A percentile compares a stretch with the other conserved stretches of the same genome.
Conservation (phyloP, 2,797 vertebrate genomes). For the Lindbergichthys nudifrons region DNA sequence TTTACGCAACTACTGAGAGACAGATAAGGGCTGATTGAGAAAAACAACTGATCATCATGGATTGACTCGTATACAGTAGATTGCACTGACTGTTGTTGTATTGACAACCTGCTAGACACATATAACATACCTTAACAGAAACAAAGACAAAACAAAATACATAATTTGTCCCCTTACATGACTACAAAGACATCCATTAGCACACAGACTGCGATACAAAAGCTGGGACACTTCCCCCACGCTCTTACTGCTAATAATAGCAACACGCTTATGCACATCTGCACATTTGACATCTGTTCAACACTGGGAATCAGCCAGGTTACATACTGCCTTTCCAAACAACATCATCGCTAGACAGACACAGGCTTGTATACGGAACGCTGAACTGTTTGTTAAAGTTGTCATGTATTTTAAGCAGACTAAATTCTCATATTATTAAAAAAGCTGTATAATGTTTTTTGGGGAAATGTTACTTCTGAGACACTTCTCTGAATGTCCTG, state of each 20-base stretch:
- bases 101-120: conserved; percentile 3
- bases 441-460: neutral
- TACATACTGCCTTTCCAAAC: conserved; percentile 48
- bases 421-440: neutral
- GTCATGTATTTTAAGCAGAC: neutral
- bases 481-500: neutral
- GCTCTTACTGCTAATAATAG: conserved; percentile 79
- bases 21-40: conserved; percentile 49
- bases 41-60: conserved; percentile 51
- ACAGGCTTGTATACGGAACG: conserved; percentile 6
- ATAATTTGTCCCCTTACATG: conserved; percentile 37
- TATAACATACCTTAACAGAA: conserved; percentile 1
- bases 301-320: conserved; percentile 65
- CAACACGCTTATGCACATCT: conserved; percentile 77
- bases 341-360: conserved; percentile 28
- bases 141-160: conserved; percentile 23
- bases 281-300: conserved; percentile 80
- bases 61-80: conserved; percentile 14
- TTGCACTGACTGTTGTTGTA: conserved; percentile 1
- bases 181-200: conserved; percentile 43
- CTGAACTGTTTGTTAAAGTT: conserved; percentile 26
- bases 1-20: conserved; percentile 65
- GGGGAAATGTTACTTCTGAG: neutral
- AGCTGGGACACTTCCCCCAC: conserved; percentile 71
- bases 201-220: conserved; percentile 47